Conservation (phyloP, 1,140 invertebrate genomes). For the Polypedilum pembai region DNA sequence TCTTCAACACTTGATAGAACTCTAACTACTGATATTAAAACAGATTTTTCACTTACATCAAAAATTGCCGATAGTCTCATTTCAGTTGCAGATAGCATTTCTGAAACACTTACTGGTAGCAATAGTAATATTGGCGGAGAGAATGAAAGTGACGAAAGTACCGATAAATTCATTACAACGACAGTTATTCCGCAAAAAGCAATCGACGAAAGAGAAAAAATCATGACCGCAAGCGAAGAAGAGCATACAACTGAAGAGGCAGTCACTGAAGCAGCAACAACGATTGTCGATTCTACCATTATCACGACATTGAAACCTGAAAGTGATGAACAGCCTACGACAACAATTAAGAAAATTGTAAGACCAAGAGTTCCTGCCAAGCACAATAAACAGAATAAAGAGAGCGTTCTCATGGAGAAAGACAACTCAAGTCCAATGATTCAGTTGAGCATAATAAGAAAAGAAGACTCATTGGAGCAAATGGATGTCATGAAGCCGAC, state of each 20-base stretch:
- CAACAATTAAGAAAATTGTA: not conserved
- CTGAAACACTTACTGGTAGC: not conserved
- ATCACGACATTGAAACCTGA: not conserved
- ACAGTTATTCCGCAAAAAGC: slow-evolving; percentile 5
- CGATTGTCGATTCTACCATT: not conserved
- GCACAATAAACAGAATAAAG: not conserved
- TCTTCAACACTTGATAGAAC: slow-evolving; percentile 7
- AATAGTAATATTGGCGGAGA: not conserved
- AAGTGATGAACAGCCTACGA: not conserved
- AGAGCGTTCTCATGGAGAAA: not conserved
- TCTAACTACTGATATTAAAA: not conserved
- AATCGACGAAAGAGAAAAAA: not conserved
- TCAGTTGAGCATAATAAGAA: slow-evolving; percentile 19
- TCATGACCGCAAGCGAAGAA: not conserved
- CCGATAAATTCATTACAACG: not conserved
- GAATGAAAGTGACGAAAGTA: not conserved
- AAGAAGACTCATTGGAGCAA: slow-evolving; percentile 20
- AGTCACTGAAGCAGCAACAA: not conserved
- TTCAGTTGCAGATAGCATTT: not conserved
- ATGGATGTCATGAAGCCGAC: not conserved
- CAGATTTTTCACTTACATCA: slow-evolving; percentile 3
- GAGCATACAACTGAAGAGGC: slow-evolving; percentile 8
- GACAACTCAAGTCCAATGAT: not conserved
- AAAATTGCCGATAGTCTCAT: not conserved
- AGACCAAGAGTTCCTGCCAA: not conserved